These are phyloP conservation scores for Xylocopa sonorina DNA, from an alignment of 1,140 invertebrate species.

Conservation along the genomic window DNA sequence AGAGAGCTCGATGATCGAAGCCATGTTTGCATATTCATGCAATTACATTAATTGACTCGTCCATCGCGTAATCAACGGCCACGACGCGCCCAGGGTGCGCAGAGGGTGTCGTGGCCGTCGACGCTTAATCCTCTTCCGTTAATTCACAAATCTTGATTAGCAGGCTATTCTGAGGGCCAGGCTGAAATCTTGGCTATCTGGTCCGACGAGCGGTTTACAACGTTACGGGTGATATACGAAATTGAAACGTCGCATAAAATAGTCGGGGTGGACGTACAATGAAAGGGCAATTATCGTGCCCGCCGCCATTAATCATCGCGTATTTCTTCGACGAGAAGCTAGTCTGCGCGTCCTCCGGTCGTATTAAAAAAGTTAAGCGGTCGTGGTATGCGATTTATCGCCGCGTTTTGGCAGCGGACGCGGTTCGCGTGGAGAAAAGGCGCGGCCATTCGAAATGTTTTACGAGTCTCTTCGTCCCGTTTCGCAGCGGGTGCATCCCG, in stretches of 20 bases:
- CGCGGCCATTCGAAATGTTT: neutral
- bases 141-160: slow-evolving; percentile 44
- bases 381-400: neutral
- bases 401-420: neutral
- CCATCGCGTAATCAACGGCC: neutral
- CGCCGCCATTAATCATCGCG: slow-evolving; percentile 11
- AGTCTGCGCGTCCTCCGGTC: neutral
- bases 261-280: slow-evolving; percentile 38
- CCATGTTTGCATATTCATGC: slow-evolving; percentile 15
- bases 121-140: slow-evolving; percentile 14
- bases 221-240: slow-evolving; percentile 43
- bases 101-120: neutral
- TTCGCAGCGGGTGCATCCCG: neutral
- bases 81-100: fast-evolving
- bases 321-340: neutral
- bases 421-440: neutral
- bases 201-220: neutral
- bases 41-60: slow-evolving; percentile 37
- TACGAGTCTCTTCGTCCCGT: neutral
- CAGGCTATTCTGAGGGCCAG: neutral
- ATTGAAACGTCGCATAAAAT: slow-evolving; percentile 59
- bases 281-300: slow-evolving; percentile 49
- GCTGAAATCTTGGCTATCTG: neutral
- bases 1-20: neutral
- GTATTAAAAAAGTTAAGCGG: neutral